Percentiles rank a stretch among this genome's conserved stretches.
These are phyloP conservation scores for Pterostichus niger DNA, from an alignment of 2,888 invertebrate species.

Conservation along the genomic window DNA sequence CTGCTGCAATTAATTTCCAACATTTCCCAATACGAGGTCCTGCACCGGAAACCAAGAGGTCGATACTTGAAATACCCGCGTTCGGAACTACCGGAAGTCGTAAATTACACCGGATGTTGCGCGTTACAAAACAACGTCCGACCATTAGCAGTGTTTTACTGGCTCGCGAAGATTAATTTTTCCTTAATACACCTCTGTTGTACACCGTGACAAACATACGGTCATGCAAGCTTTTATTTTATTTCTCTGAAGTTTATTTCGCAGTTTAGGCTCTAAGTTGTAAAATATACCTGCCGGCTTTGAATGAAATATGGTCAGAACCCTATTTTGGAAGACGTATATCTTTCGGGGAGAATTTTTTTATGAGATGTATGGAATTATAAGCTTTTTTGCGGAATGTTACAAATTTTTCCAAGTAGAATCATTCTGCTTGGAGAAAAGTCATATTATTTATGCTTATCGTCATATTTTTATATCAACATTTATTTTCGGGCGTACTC, in stretches of 20 bases:
- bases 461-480: conserved; percentile 1
- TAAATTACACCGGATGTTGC: conserved; percentile 55
- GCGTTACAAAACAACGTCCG: conserved; percentile 59
- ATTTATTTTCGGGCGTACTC: conserved; percentile 8
- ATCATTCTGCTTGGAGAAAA: not conserved
- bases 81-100: conserved; percentile 47
- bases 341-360: conserved; percentile 18
- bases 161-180: conserved; percentile 31
- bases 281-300: conserved; percentile 44
- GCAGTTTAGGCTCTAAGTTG: conserved; percentile 36
- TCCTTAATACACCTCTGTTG: conserved; percentile 16
- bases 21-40: conserved; percentile 44
- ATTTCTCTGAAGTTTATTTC: conserved; percentile 26
- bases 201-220: conserved; percentile 10
- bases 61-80: conserved; percentile 54
- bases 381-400: conserved; percentile 16
- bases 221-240: conserved; percentile 27
- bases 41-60: conserved; percentile 38
- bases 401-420: conserved; percentile 1
- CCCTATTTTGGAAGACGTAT: conserved; percentile 23
- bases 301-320: conserved; percentile 20
- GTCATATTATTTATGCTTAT: conserved; percentile 23
- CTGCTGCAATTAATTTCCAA: conserved; percentile 27
- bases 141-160: conserved; percentile 54
- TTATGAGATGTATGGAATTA: conserved; percentile 24